A percentile compares a stretch with the other conserved stretches of the same genome.
These are phyloP conservation scores for Melolontha melolontha DNA, from an alignment of 2,888 invertebrate genomes.

Conservation along the genomic window DNA sequence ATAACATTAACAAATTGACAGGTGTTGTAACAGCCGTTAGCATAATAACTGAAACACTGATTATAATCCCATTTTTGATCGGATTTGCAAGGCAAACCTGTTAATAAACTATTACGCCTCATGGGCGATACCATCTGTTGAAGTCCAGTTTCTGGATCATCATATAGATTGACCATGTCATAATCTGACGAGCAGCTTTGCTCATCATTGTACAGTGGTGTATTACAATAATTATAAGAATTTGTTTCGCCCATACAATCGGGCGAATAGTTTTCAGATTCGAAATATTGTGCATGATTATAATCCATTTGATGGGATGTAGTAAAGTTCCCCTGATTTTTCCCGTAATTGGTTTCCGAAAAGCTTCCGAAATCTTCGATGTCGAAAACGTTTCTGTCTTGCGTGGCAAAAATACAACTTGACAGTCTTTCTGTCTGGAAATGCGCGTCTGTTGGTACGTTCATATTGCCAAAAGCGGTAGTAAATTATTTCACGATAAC, in stretches of 20 bases:
- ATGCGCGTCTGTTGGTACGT: conserved; percentile 3
- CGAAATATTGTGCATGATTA: conserved; percentile 13
- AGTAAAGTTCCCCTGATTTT: conserved; percentile 8
- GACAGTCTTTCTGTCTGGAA: conserved; percentile 12
- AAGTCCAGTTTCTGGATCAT: not conserved
- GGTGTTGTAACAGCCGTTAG: conserved; percentile 68
- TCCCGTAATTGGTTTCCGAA: conserved; percentile 1
- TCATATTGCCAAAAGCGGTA: not conserved
- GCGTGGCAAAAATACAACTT: conserved; percentile 38
- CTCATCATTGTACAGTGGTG: conserved; percentile 9
- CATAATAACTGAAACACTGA: conserved; percentile 75
- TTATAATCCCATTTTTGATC: conserved; percentile 73
- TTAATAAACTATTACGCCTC: conserved; percentile 40
- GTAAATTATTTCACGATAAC: no score
- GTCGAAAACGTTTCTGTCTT: conserved; percentile 33
- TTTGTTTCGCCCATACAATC: conserved; percentile 1
- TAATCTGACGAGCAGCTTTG: conserved; percentile 16
- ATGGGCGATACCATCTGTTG: conserved; percentile 23
- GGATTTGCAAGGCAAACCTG: conserved; percentile 66
- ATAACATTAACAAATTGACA: conserved; percentile 76
- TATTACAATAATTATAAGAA: conserved; percentile 4
- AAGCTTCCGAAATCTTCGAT: conserved; percentile 43
- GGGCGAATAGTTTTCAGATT: conserved; percentile 17
- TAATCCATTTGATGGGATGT: conserved; percentile 4
- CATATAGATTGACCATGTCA: conserved; percentile 14